These are phyloP conservation scores for Genyomyrus donnyi DNA, from an alignment of 2,113 vertebrate species.

Conservation along the genomic window DNA sequence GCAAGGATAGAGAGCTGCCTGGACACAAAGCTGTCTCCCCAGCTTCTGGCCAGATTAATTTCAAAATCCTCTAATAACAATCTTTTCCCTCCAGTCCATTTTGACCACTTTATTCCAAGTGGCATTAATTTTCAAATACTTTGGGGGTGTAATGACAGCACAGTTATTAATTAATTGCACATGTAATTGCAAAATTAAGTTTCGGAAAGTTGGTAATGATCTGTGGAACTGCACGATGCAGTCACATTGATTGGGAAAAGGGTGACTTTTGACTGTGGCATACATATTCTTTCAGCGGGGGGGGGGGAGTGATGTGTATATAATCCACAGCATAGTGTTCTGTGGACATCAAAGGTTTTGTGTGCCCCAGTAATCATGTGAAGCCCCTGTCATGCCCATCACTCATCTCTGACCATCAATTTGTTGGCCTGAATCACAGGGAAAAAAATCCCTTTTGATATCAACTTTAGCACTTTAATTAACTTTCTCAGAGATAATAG, in stretches of 20 bases:
- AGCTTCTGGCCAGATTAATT: slow-evolving; percentile 64
- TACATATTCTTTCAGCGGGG: slow-evolving; percentile 18
- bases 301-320: slow-evolving; percentile 28
- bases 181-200: slow-evolving; percentile 77
- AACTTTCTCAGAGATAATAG: slow-evolving; percentile 68
- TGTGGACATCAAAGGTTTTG: slow-evolving; percentile 55
- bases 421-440: slow-evolving; percentile 37
- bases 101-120: slow-evolving; percentile 67
- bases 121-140: slow-evolving; percentile 62
- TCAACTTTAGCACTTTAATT: slow-evolving; percentile 66
- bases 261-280: slow-evolving; percentile 39
- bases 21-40: slow-evolving; percentile 25
- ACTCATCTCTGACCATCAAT: slow-evolving; percentile 50
- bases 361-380: slow-evolving; percentile 60
- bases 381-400: slow-evolving; percentile 64
- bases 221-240: slow-evolving; percentile 64
- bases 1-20: slow-evolving; percentile 29
- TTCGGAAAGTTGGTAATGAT: slow-evolving; percentile 72
- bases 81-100: slow-evolving; percentile 59
- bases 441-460: slow-evolving; percentile 65
- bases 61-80: slow-evolving; percentile 66
- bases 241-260: slow-evolving; percentile 43
- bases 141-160: slow-evolving; percentile 69
- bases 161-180: slow-evolving; percentile 77
- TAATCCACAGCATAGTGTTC: slow-evolving; percentile 57